Evolutionary conservation across 2,888 invertebrate species (phyloP), one percentile per base, ranked within the genome.

Genomic region (Linnaemya tessellans): DNA sequence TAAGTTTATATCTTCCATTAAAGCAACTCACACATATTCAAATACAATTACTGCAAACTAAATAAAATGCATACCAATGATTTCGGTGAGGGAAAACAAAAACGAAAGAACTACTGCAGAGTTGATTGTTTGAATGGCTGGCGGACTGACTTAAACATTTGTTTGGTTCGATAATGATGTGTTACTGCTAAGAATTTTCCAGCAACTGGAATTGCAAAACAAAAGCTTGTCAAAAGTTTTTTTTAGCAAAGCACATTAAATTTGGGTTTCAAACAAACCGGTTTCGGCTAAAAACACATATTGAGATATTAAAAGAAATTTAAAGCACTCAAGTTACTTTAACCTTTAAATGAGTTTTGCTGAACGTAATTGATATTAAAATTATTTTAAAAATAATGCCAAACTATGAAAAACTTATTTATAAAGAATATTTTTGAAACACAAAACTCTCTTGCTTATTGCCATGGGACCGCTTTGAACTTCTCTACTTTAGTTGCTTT

Each of bases 111-210:
- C 58, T 22, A 2, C 54, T 9, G 5, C 11, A 11, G 46, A 35
- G n/a, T 38, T 20, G 38, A 3, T 2, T 65, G 49, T 10, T 70
- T 54, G 35, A n/a, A 5, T 58, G 25, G 41, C 20, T 62, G 58
- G n/a, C 38, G 18, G 43, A 58, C 64, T 56, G 20, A 54, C 54
- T 43, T 30, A 15, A 84, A 81, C 58, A 81, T 74, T 74, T 81
- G 73, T 84, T 84, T 81, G 64, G 78, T 70, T 78, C 68, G 62
- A 84, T 84, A 80, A 84, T 80, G 80, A 84, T 78, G 84, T 71
- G 84, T 80, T 84, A 60, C 70, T 84, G 49, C 65, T 80, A 80
- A 75, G 54, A 84, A 77, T 75, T 71, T 73, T 60, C 20, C 18
- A 58, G 30, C 35, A 77, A 46, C 22, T 4, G 35, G 56, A 22